A percentile compares a stretch with the other conserved stretches of the same genome.
Evolutionary conservation across 2,888 invertebrate genomes (phyloP).

Genomic region (Ochropleura leucogaster): DNA sequence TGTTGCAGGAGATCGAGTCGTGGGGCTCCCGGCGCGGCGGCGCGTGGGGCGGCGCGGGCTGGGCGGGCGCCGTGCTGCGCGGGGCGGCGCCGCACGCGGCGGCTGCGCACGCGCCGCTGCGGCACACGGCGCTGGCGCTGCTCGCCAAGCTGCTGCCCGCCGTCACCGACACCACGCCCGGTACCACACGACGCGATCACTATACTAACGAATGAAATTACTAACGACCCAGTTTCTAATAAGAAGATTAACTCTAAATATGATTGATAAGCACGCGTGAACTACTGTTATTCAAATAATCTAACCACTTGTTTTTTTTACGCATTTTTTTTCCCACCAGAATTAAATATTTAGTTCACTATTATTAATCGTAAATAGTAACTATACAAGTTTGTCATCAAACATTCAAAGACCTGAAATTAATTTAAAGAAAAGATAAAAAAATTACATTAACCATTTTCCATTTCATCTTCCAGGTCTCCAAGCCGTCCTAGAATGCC

Average conservation of each 20-base stretch:
- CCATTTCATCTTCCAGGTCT: constrained; percentile 87
- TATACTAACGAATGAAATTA: no score
- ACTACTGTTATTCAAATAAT: not conserved
- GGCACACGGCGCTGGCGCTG: constrained; percentile 93
- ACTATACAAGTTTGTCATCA: not conserved
- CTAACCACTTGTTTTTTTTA: not conserved
- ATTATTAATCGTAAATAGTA: not conserved
- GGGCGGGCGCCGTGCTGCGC: constrained; percentile 83
- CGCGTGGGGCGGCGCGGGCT: constrained; percentile 83
- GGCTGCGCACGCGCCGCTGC: constrained; percentile 88
- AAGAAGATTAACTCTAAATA: no score
- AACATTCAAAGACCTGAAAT: not conserved
- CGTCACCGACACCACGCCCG: constrained; percentile 78
- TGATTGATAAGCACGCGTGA: not conserved
- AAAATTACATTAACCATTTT: not conserved
- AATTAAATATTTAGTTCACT: no score
- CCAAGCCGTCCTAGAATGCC: constrained; percentile 94
- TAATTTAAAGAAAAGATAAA: no score
- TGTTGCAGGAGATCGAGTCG: constrained; percentile 82
- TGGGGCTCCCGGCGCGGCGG: constrained; percentile 87
- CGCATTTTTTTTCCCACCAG: no score
- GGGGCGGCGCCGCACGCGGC: constrained; percentile 86
- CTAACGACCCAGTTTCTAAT: no score
- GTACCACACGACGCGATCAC: constrained; percentile 43
- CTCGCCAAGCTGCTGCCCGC: constrained; percentile 89